phyloP scores from a whole-genome alignment of 1,140 invertebrate species.

The Aphelenchoides avenae region DNA sequence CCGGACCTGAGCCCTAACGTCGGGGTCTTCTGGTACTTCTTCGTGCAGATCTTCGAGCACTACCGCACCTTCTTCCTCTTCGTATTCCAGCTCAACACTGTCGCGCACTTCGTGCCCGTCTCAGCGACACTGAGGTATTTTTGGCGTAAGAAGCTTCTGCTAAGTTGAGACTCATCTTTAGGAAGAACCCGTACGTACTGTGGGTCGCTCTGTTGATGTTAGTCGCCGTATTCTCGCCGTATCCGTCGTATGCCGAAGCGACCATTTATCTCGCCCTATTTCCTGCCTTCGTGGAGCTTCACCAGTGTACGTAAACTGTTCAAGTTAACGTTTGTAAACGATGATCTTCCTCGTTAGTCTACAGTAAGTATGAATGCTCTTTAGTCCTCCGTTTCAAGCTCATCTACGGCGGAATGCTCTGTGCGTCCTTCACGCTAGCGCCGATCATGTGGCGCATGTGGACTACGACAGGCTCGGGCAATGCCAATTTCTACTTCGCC shows the following conservation, averaged over 20 bases:
- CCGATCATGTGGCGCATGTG: conserved; percentile 94
- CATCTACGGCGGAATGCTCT: conserved; percentile 79
- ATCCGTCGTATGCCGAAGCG: conserved; percentile 89
- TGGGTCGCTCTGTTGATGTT: conserved; percentile 78
- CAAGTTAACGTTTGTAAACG: neutral
- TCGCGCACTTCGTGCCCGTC: conserved; percentile 83
- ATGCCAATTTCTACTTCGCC: conserved; percentile 99
- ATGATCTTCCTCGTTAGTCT: neutral
- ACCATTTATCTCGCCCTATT: conserved; percentile 83
- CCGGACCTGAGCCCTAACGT: conserved; percentile 93
- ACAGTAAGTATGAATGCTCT: conserved; percentile 13
- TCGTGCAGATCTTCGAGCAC: conserved; percentile 99
- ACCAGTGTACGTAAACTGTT: conserved; percentile 68
- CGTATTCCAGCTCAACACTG: conserved; percentile 91
- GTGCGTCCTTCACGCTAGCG: conserved; percentile 80
- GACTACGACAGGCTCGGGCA: conserved; percentile 95
- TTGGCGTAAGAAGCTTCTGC: conserved; percentile 14
- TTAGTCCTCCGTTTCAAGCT: conserved; percentile 76
- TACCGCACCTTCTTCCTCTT: conserved; percentile 88
- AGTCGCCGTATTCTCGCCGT: conserved; percentile 88
- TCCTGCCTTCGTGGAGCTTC: conserved; percentile 81
- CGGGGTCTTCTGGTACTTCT: conserved; percentile 98
- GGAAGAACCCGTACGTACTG: conserved; percentile 76
- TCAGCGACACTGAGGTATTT: conserved; percentile 72
- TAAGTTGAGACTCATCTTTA: conserved; percentile 55